Conservation (phyloP, 2,888 invertebrate species). For the Nephrotoma guestfalica region DNA sequence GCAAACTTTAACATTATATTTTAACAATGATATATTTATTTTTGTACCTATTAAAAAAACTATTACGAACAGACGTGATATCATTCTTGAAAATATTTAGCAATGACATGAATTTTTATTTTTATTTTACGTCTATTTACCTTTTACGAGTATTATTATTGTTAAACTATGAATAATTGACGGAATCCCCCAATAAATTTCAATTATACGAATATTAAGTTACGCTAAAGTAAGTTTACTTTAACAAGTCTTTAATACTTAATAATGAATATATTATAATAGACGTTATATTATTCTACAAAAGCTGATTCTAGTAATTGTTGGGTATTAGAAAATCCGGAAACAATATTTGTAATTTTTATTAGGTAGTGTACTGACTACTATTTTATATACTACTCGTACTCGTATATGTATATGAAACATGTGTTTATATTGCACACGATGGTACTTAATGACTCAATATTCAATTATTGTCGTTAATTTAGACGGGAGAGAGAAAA, state of each 20-base stretch:
- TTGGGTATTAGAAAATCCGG: not conserved
- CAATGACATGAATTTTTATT: not conserved
- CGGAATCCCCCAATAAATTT: not conserved
- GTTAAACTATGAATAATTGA: not conserved
- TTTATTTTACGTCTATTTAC: not conserved
- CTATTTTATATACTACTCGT: not conserved
- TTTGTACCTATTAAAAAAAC: not conserved
- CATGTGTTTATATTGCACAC: not conserved
- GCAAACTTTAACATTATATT: not conserved
- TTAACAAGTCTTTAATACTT: not conserved
- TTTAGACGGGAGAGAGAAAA: not conserved
- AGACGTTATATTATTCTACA: not conserved
- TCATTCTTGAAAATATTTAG: not conserved
- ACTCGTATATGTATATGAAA: not conserved
- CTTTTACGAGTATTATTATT: not conserved
- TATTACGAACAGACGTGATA: not conserved
- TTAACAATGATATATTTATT: not conserved
- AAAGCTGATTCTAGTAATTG: not conserved
- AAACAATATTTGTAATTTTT: not conserved
- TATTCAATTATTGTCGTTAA: not conserved
- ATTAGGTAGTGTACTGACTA: not conserved
- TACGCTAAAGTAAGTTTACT: not conserved
- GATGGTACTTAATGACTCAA: not conserved
- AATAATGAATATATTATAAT: not conserved
- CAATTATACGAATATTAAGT: not conserved